A percentile compares a stretch with the other conserved stretches of the same genome.
Conservation (phyloP, 2,113 vertebrate species). For the Stegastes partitus region DNA sequence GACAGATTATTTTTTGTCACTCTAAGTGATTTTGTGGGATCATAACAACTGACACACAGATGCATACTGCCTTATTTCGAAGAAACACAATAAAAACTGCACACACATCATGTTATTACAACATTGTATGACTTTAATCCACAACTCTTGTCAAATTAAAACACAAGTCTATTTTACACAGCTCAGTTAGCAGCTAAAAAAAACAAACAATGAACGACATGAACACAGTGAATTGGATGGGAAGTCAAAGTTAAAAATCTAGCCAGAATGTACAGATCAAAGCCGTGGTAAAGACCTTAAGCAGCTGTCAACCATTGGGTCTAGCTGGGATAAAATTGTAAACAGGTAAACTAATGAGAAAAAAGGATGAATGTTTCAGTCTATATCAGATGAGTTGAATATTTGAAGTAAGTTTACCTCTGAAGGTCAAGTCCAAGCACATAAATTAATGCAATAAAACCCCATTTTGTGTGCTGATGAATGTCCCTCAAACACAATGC, state of each 20-base stretch:
- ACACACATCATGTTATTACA: slow-evolving; percentile 59
- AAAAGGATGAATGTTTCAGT: slow-evolving; percentile 1
- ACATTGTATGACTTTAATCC: slow-evolving; percentile 79
- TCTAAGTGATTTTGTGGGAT: too few relatives aligned
- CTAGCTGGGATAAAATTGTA: not conserved
- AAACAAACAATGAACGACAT: slow-evolving; percentile 59
- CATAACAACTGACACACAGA: too few relatives aligned
- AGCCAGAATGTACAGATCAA: slow-evolving; percentile 25
- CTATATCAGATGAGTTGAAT: slow-evolving; percentile 7
- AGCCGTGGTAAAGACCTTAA: slow-evolving; percentile 6
- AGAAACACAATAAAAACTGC: slow-evolving; percentile 13
- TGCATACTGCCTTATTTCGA: not conserved
- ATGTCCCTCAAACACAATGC: not conserved
- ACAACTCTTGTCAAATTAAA: slow-evolving; percentile 80
- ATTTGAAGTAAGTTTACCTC: not conserved
- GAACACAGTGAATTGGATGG: slow-evolving; percentile 41
- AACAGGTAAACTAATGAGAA: slow-evolving; percentile 13
- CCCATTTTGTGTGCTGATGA: slow-evolving; percentile 1
- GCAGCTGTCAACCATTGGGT: slow-evolving; percentile 23
- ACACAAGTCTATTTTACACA: slow-evolving; percentile 84
- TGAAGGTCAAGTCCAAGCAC: slow-evolving; percentile 9
- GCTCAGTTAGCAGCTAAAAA: slow-evolving; percentile 72
- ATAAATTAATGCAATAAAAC: slow-evolving; percentile 20
- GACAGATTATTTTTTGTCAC: too few relatives aligned
- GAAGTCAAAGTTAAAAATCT: slow-evolving; percentile 57